Evolutionary conservation across 2,113 vertebrate genomes (phyloP).

Genomic region (Calidris pygmaea): DNA sequence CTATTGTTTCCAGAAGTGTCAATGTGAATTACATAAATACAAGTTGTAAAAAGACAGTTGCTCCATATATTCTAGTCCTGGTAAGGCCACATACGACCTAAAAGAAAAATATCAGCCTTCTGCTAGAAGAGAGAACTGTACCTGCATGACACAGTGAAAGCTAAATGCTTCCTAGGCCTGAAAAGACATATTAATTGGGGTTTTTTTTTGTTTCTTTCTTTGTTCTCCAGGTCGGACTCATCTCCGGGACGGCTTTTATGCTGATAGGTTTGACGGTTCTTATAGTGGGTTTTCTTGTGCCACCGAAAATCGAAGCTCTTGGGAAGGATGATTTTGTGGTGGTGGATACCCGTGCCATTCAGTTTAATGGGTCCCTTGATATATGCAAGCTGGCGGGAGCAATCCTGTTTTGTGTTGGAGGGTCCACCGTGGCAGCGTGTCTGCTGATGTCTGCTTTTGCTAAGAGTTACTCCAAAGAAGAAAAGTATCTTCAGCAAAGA

Average conservation of each 20-base stretch:
- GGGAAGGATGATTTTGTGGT: constrained; percentile 91
- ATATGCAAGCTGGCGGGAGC: constrained; percentile 92
- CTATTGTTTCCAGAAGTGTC: not conserved
- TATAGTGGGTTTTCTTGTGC: constrained; percentile 89
- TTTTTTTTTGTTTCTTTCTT: not conserved
- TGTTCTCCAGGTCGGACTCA: constrained; percentile 88
- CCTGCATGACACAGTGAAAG: not conserved
- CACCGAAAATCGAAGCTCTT: constrained; percentile 90
- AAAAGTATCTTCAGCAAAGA: constrained; percentile 89
- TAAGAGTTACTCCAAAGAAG: constrained; percentile 91
- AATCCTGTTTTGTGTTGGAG: constrained; percentile 91
- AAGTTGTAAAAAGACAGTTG: not conserved
- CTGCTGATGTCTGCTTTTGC: constrained; percentile 90
- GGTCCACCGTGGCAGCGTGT: constrained; percentile 85
- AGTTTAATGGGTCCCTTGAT: constrained; percentile 90
- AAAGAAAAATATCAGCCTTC: not conserved
- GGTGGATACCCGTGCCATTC: constrained; percentile 84
- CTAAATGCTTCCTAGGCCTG: not conserved
- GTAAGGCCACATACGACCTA: not conserved
- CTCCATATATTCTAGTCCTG: not conserved
- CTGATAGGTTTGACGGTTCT: constrained; percentile 88
- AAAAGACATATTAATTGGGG: not conserved
- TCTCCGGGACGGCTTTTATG: constrained; percentile 86
- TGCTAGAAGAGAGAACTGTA: not conserved
- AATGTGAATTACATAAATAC: not conserved